phyloP scores from a whole-genome alignment of 2,888 invertebrate species.

The Rhagium mordax region DNA sequence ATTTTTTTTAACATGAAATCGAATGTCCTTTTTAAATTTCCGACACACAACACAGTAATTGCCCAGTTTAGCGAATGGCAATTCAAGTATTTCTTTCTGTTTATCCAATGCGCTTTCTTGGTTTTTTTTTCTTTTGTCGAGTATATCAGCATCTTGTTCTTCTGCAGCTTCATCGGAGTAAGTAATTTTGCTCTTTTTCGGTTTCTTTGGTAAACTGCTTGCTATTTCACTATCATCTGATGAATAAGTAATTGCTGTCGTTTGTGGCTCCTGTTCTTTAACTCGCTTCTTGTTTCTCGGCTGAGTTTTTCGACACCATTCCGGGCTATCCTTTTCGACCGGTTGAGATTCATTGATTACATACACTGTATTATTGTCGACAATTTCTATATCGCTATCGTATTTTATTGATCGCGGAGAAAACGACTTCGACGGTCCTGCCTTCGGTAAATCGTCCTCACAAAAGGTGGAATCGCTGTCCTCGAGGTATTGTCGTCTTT shows the following conservation, averaged over 20 bases:
- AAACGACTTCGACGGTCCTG: conserved; percentile 1
- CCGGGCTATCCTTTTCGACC: not conserved
- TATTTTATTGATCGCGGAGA: not conserved
- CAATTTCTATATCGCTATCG: conserved; percentile 6
- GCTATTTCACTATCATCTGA: conserved; percentile 3
- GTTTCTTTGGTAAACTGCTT: not conserved
- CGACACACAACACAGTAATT: not conserved
- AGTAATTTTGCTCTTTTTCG: not conserved
- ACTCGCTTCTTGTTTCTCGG: not conserved
- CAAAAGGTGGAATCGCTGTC: not conserved
- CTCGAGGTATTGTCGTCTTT: no score
- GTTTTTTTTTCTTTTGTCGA: not conserved
- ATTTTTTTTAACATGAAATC: not conserved
- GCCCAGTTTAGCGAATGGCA: not conserved
- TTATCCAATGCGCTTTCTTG: no score
- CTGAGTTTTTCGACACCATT: not conserved
- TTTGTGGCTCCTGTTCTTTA: no score
- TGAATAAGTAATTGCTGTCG: not conserved
- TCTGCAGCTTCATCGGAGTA: not conserved
- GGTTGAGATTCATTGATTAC: conserved; percentile 1
- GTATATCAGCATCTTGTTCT: no score
- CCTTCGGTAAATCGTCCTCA: not conserved
- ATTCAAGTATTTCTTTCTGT: not conserved
- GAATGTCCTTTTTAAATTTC: not conserved
- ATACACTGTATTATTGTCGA: not conserved